Percentiles rank a stretch among this genome's conserved stretches.
phyloP scores from a whole-genome alignment of 2,888 invertebrate genomes.

The Aphrophora alni region DNA sequence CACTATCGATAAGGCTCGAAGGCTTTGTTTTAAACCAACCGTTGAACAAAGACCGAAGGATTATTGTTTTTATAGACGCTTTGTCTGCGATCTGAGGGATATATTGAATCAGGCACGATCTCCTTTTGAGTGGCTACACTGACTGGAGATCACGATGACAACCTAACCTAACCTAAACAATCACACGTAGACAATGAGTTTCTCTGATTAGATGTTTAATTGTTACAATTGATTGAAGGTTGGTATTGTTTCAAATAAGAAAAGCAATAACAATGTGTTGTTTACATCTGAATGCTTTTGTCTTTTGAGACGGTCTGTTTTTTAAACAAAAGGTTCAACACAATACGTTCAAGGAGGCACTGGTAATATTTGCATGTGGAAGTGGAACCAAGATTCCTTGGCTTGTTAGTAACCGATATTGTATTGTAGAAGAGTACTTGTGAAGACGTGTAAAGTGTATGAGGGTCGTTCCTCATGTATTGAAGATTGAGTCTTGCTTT shows the following conservation, averaged over 20 bases:
- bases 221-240: neutral
- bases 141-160: neutral
- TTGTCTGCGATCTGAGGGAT: constrained; percentile 20
- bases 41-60: constrained; percentile 22
- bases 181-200: neutral
- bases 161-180: neutral
- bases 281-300: too few relatives aligned
- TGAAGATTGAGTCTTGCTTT: too few relatives aligned
- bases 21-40: neutral
- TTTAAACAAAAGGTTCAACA: too few relatives aligned
- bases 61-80: constrained; percentile 34
- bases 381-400: too few relatives aligned
- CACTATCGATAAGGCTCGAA: constrained; percentile 19
- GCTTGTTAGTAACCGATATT: too few relatives aligned
- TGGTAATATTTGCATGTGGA: too few relatives aligned
- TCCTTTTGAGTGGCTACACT: neutral
- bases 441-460: too few relatives aligned
- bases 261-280: too few relatives aligned
- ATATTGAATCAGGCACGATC: neutral
- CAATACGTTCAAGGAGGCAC: too few relatives aligned
- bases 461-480: too few relatives aligned
- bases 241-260: neutral
- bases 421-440: too few relatives aligned
- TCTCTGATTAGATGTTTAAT: constrained; percentile 1
- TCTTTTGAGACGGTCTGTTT: too few relatives aligned